These are phyloP conservation scores for Nezara viridula DNA, from an alignment of 2,888 invertebrate species.

Conservation along the genomic window DNA sequence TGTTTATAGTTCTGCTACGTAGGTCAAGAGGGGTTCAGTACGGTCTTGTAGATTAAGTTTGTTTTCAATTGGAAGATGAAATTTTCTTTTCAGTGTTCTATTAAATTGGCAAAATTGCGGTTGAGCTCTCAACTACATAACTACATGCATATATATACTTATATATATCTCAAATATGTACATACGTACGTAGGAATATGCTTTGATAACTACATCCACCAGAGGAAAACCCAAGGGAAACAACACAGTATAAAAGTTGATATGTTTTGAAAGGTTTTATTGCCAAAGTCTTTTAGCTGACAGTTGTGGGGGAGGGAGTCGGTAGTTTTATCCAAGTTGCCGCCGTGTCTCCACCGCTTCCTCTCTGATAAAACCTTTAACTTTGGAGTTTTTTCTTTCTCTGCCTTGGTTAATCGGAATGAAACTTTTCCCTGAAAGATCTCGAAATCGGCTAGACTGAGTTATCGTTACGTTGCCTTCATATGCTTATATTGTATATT, in stretches of 20 bases:
- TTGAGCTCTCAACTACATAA: no score
- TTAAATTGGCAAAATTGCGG: no score
- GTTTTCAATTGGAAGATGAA: no score
- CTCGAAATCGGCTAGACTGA: neutral
- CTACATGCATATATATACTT: no score
- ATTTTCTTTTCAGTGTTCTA: no score
- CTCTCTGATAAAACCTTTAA: neutral
- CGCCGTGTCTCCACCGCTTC: neutral
- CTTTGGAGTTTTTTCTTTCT: neutral
- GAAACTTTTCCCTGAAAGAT: neutral
- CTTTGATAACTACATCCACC: neutral
- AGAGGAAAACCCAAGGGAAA: neutral
- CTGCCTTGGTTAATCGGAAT: neutral
- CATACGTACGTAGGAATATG: neutral
- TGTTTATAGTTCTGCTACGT: no score
- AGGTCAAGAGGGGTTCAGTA: no score
- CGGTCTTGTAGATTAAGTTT: no score
- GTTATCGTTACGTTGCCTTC: no score
- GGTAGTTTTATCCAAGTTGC: conserved; percentile 12
- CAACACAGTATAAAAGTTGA: conserved; percentile 1
- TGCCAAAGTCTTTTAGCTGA: conserved; percentile 32
- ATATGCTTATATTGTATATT: no score
- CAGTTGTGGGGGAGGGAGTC: neutral
- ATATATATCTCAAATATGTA: no score
- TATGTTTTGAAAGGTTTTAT: conserved; percentile 41